These are phyloP conservation scores for Verasper variegatus DNA, from an alignment of 2,113 vertebrate species.

Conservation along the genomic window DNA sequence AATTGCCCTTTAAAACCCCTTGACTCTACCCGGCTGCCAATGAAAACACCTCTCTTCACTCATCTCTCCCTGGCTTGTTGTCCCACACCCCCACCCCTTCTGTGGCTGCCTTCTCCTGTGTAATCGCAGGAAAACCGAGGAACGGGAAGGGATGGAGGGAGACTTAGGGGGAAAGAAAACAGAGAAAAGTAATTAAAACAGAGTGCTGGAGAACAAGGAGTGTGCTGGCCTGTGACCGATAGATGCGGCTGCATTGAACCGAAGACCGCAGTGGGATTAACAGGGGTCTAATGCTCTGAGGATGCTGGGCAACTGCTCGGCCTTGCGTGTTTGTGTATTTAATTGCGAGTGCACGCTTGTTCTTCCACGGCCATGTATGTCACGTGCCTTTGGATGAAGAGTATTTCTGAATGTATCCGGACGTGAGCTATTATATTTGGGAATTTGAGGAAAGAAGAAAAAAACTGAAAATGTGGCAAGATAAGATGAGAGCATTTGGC, in stretches of 20 bases:
- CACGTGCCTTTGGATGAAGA: neutral
- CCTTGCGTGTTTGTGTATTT: constrained; percentile 29
- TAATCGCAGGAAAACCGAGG: constrained; percentile 65
- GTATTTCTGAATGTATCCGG: neutral
- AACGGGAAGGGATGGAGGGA: constrained; percentile 37
- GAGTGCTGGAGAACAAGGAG: constrained; percentile 55
- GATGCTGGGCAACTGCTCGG: constrained; percentile 29
- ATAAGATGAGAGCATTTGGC: neutral
- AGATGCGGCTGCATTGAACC: constrained; percentile 61
- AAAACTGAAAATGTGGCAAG: neutral
- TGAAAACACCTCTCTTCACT: constrained; percentile 35
- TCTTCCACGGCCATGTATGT: neutral
- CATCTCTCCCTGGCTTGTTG: constrained; percentile 28
- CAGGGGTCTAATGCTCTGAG: constrained; percentile 46
- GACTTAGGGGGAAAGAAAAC: constrained; percentile 38
- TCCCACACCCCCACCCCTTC: neutral
- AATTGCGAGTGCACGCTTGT: neutral
- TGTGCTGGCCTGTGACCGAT: constrained; percentile 67
- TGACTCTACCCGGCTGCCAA: constrained; percentile 13
- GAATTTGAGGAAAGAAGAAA: constrained; percentile 12
- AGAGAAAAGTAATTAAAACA: constrained; percentile 74
- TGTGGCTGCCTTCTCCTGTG: constrained; percentile 34
- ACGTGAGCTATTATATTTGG: neutral
- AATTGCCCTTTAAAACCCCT: constrained; percentile 45
- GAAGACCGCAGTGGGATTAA: constrained; percentile 53